Conservation (phyloP, 2,113 vertebrate species). For the Probosciger aterrimus region DNA sequence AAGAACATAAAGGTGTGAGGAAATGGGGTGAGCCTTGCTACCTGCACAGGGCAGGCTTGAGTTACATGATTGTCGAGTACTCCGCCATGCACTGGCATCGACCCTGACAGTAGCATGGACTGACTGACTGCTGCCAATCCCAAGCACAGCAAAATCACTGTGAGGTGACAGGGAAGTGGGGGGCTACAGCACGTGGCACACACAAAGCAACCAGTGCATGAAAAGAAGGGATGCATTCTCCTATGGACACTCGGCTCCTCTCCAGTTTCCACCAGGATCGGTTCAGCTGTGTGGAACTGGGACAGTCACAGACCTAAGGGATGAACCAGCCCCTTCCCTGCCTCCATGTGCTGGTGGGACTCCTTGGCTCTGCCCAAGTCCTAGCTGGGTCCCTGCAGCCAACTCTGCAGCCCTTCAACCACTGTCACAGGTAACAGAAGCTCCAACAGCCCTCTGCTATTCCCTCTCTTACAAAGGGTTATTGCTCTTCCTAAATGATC, state of each 20-base stretch:
- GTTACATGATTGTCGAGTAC: neutral
- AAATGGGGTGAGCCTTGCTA: neutral
- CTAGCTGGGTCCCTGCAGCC: neutral
- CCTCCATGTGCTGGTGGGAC: neutral
- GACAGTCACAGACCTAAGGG: neutral
- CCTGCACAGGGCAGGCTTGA: neutral
- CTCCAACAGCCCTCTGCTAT: neutral
- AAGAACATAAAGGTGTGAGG: neutral
- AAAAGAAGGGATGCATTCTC: neutral
- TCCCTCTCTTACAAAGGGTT: neutral
- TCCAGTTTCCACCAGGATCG: neutral
- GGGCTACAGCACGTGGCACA: neutral
- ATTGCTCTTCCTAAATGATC: neutral
- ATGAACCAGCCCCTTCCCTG: neutral
- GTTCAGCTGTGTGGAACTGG: neutral
- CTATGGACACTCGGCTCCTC: neutral
- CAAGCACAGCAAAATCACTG: neutral
- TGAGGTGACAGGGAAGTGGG: neutral
- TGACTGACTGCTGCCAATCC: neutral
- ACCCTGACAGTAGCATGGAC: rapidly evolving
- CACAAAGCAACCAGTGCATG: neutral
- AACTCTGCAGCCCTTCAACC: neutral
- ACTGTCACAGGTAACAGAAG: neutral
- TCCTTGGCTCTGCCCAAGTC: neutral
- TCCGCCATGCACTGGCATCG: rapidly evolving